Conservation (phyloP, 1,140 invertebrate species). For the Pseudomyrmex cubaensis region DNA sequence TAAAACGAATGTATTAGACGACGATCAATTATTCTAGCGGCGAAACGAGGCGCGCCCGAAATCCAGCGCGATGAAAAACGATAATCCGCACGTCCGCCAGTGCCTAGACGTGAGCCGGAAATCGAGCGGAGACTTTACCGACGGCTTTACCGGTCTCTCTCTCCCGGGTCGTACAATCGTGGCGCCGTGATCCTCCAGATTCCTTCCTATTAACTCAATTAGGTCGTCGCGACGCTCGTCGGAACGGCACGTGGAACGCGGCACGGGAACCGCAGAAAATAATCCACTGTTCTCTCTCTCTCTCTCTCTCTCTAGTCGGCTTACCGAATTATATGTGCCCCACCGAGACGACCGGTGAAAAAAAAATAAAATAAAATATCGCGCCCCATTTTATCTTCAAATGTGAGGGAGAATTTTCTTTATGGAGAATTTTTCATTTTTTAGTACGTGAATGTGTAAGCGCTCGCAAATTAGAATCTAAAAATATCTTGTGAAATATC, state of each 20-base stretch:
- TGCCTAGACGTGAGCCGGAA: conserved; percentile 34
- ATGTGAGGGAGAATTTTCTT: background rate
- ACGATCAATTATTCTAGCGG: conserved; percentile 21
- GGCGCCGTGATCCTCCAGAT: background rate
- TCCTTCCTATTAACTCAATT: conserved; percentile 64
- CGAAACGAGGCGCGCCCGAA: background rate
- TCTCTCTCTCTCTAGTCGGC: conserved; percentile 2
- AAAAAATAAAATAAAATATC: background rate
- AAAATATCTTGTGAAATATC: background rate
- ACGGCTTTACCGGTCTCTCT: background rate
- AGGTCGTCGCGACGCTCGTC: conserved; percentile 8
- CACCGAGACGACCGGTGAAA: background rate
- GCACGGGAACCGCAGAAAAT: conserved; percentile 33
- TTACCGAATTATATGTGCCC: conserved; percentile 40
- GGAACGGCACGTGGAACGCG: background rate
- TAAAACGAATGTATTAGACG: conserved; percentile 18
- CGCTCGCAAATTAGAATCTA: too few relatives aligned
- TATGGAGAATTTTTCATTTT: background rate
- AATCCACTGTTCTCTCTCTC: conserved; percentile 15
- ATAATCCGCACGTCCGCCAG: conserved; percentile 7
- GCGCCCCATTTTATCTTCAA: background rate
- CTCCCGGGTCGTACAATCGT: background rate
- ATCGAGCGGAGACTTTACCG: conserved; percentile 3
- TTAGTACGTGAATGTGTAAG: background rate
- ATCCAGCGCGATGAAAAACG: conserved; percentile 32